Evolutionary conservation across 2,797 vertebrate species (phyloP).

Genomic region (Hylomyscus alleni): DNA sequence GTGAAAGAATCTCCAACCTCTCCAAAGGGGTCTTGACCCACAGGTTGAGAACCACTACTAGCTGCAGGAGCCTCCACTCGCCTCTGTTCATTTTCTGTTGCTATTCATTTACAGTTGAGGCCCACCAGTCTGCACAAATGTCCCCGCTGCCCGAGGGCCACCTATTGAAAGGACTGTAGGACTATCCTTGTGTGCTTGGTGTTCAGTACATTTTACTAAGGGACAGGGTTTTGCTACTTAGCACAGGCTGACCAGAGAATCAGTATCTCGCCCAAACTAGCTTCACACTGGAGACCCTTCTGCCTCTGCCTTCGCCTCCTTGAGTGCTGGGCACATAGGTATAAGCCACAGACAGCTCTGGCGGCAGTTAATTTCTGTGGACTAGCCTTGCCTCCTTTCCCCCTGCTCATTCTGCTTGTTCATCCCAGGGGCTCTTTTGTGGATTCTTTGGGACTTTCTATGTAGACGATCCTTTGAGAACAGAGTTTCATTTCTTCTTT

Average conservation of each 20-base stretch:
- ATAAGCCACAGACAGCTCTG: too few species aligned
- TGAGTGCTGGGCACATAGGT: neutral
- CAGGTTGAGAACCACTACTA: neutral
- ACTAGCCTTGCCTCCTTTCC: neutral
- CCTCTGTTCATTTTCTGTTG: neutral
- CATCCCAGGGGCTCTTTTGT: neutral
- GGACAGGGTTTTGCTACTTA: too few species aligned
- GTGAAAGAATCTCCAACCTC: neutral
- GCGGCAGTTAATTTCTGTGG: neutral
- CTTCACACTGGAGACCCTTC: neutral
- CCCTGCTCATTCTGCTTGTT: neutral
- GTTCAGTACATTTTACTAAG: neutral
- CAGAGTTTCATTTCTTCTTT: conserved; percentile 5
- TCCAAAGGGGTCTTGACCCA: neutral
- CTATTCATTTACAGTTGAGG: neutral
- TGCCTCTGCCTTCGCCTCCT: neutral
- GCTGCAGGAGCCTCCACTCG: neutral
- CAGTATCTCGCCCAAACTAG: neutral
- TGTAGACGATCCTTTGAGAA: neutral
- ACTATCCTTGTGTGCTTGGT: neutral
- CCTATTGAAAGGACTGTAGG: neutral
- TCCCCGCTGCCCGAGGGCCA: neutral
- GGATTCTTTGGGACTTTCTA: neutral
- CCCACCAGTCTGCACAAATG: neutral
- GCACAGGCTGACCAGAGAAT: neutral